Evolutionary conservation across 2,797 vertebrate genomes (phyloP), one percentile per base, ranked within the genome.

Genomic region (Arrhamphus sclerolepis): DNA sequence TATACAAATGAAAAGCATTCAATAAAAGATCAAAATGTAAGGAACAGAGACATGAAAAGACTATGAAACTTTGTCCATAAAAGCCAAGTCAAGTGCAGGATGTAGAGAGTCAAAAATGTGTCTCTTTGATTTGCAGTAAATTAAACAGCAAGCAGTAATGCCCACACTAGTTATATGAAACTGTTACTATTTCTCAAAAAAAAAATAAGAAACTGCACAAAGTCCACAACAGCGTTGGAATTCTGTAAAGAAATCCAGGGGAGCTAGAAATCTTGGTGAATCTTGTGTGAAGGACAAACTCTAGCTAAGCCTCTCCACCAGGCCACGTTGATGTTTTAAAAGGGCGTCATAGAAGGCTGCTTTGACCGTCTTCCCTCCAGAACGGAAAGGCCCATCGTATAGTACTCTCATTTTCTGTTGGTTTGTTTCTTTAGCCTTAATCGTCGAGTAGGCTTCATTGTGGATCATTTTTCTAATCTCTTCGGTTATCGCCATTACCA

Each of bases 271-370:
- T 0, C 8, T 47, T 13, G 49, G 22, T 2, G 22, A 56, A 47
- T 0, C 0, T 24, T 34, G 10, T 59, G 46, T 31, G 0, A 40
- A 0, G 4, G 26, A 40, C 5, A 3, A 63, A 50, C 40, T 56
- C 68, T 0, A 76, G 84, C 82, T 44, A 0, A 77, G 79, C 0
- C 2, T 34, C 26, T 77, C 9, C 24, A 88, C 20, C 5, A 86
- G 57, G 0, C 0, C 0, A 0, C 49, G 48, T 0, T 86, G 16
- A 22, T 83, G 65, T 4, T 10, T 43, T 44, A 31, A 47, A 17
- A 89, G 69, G 8, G 51, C 62, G 2, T 86, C 48, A 19, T 84
- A 90, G 69, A 90, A 87, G 10, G 84, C 83, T 10, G 77, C 83
- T 78, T 81, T 88, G 55, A 75, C 82, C 4, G 0, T 0, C 1